phyloP scores from a whole-genome alignment of 2,888 invertebrate species.

The Polymixis lichenea region DNA sequence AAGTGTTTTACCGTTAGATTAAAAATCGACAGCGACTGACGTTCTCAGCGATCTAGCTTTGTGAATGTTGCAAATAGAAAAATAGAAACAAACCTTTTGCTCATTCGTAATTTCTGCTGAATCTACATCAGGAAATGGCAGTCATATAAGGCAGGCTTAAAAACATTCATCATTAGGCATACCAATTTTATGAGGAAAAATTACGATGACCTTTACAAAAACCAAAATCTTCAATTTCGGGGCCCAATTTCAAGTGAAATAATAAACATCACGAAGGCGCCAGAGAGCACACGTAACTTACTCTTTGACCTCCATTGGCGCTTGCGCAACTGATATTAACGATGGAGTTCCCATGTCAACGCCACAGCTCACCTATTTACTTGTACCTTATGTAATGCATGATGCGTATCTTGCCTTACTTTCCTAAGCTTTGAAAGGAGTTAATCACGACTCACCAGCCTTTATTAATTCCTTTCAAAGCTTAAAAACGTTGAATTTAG shows the following conservation, averaged over 20 bases:
- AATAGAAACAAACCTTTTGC: neutral
- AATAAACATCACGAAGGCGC: conserved; percentile 60
- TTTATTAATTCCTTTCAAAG: no score
- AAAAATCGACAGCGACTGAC: no score
- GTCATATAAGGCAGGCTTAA: neutral
- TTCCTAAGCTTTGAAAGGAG: conserved; percentile 36
- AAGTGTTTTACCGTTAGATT: no score
- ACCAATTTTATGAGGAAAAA: neutral
- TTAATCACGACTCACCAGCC: conserved; percentile 19
- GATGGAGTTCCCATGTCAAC: conserved; percentile 75
- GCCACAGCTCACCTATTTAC: conserved; percentile 66
- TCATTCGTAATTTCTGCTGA: neutral
- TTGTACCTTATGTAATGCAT: conserved; percentile 57
- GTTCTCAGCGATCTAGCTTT: neutral
- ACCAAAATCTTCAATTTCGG: conserved; percentile 13
- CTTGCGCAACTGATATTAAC: conserved; percentile 74
- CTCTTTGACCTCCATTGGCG: conserved; percentile 79
- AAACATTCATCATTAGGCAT: neutral
- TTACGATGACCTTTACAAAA: conserved; percentile 1
- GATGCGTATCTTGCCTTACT: conserved; percentile 43
- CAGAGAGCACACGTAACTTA: conserved; percentile 75
- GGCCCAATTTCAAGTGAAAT: conserved; percentile 51
- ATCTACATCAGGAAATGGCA: no score
- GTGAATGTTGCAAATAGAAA: neutral
- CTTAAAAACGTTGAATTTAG: neutral